Conservation (phyloP, 2,113 vertebrate genomes). For the Catharus bicknelli region DNA sequence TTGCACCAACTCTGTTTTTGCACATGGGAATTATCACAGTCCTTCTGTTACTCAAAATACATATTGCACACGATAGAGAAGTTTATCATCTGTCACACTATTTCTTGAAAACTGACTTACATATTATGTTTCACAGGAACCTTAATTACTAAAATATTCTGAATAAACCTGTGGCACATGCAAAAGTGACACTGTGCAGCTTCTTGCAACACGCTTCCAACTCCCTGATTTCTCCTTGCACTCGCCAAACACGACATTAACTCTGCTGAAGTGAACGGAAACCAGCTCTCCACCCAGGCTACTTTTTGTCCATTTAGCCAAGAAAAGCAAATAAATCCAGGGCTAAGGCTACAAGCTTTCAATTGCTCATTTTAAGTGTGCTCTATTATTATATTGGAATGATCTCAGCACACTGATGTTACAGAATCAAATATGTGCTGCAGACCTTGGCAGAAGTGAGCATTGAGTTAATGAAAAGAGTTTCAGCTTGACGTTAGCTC, state of each 20-base stretch:
- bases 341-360: constrained; percentile 12
- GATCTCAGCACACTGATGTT: constrained; percentile 27
- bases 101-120: constrained; percentile 1
- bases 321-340: constrained; percentile 51
- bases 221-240: neutral
- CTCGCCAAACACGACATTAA: neutral
- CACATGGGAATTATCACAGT: neutral
- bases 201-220: neutral
- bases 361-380: constrained; percentile 25
- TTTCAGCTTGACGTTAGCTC: constrained; percentile 1
- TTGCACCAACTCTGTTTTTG: neutral
- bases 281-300: neutral
- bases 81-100: neutral
- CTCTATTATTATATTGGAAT: constrained; percentile 24
- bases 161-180: neutral
- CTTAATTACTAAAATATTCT: neutral
- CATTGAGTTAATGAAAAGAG: constrained; percentile 1
- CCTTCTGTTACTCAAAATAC: constrained; percentile 7
- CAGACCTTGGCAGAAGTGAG: constrained; percentile 26
- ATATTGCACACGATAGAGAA: neutral
- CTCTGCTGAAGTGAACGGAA: neutral
- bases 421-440: constrained; percentile 25
- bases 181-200: neutral
- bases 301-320: constrained; percentile 26
- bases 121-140: neutral